Percentiles rank a stretch among this genome's conserved stretches.
These are phyloP conservation scores for Macrostomum lignano DNA, from an alignment of 1,140 invertebrate species.

Conservation along the genomic window DNA sequence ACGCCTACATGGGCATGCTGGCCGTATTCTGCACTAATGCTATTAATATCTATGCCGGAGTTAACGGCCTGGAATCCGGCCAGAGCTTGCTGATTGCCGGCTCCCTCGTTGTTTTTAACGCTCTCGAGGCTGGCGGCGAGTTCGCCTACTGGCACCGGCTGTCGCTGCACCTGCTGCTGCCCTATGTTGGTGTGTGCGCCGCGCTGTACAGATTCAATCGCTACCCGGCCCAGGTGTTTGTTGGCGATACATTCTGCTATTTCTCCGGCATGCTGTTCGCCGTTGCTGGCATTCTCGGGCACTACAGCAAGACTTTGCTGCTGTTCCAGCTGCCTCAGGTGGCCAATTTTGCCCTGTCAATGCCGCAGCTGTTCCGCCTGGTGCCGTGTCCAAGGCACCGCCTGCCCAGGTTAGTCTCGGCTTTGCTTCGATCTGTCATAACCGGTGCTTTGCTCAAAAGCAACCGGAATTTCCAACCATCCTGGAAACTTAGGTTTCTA, in stretches of 20 bases:
- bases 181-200: constrained; percentile 55
- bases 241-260: constrained; percentile 96
- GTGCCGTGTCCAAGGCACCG: constrained; percentile 85
- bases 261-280: constrained; percentile 98
- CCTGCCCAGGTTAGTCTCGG: constrained; percentile 53
- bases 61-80: constrained; percentile 89
- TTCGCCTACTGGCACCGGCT: constrained; percentile 37
- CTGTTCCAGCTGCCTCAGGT: constrained; percentile 57
- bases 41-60: constrained; percentile 88
- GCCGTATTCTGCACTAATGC: constrained; percentile 98
- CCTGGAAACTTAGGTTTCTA: too few species aligned
- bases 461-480: too few species aligned
- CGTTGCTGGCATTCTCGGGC: constrained; percentile 82
- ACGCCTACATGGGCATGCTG: constrained; percentile 88
- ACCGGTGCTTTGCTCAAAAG: too few species aligned
- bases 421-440: too few species aligned
- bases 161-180: constrained; percentile 72
- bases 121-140: neutral
- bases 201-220: constrained; percentile 66
- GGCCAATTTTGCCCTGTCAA: constrained; percentile 76
- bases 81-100: constrained; percentile 70
- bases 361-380: constrained; percentile 76
- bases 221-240: constrained; percentile 85
- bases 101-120: constrained; percentile 44
- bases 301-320: constrained; percentile 89